Evolutionary conservation across 1,140 invertebrate species (phyloP).

Genomic region (Archegozetes longisetosus): DNA sequence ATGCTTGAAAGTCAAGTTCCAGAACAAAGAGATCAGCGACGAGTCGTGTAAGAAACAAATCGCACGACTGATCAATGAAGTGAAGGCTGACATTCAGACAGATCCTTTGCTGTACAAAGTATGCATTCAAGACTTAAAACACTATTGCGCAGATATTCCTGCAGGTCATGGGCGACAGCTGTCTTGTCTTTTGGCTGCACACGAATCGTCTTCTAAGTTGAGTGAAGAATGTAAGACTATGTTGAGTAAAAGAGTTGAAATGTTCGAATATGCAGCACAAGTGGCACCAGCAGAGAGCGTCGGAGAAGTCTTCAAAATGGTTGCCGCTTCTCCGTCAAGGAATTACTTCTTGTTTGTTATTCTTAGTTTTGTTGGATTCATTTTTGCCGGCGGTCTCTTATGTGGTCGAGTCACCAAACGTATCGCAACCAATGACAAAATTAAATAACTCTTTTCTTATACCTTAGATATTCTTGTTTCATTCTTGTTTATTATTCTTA

Average conservation of each 20-base stretch:
- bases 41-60: constrained; percentile 59
- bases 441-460: constrained; percentile 39
- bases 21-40: constrained; percentile 49
- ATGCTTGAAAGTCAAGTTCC: constrained; percentile 67
- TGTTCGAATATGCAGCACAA: constrained; percentile 70
- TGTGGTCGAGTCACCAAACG: constrained; percentile 59
- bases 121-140: constrained; percentile 44
- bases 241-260: constrained; percentile 59
- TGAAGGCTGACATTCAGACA: constrained; percentile 39
- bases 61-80: constrained; percentile 41
- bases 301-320: constrained; percentile 48
- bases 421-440: constrained; percentile 44
- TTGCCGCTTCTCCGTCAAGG: constrained; percentile 49
- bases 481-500: too few species aligned
- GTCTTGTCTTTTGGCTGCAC: constrained; percentile 54
- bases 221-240: constrained; percentile 57
- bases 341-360: constrained; percentile 57
- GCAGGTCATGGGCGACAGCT: constrained; percentile 64
- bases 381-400: constrained; percentile 62
- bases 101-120: constrained; percentile 37
- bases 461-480: too few species aligned
- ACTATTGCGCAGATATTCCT: constrained; percentile 60
- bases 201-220: constrained; percentile 43
- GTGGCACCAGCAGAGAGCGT: constrained; percentile 44
- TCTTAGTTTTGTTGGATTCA: constrained; percentile 48